Evolutionary conservation across 2,797 vertebrate genomes (phyloP), one percentile per base, ranked within the genome.

Genomic region (Peromyscus aztecus): DNA sequence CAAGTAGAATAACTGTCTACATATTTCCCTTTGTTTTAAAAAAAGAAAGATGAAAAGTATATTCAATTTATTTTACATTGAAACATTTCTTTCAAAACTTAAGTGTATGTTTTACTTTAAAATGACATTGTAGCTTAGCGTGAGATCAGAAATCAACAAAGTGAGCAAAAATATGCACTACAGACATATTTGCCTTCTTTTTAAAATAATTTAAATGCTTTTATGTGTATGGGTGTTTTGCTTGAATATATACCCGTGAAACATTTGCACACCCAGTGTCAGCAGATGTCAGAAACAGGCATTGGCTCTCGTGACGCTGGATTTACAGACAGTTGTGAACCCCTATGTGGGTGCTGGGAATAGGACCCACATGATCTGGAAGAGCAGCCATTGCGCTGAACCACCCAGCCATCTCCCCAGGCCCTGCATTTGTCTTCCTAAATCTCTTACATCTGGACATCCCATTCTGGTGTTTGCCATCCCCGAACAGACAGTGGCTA

Each of bases 101-200:
- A n/a, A 77, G 43, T 81, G 9, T 94, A 67, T 49, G 12, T 80
- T 96, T 85, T 49, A 46, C 6, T 46, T 95, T 96, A 76, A 24
- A 95, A 55, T 87, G 82, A 19, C 49, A 94, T 81, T 92, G 94
- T 67, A 93, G 52, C 21, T 43, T 96, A 37, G 40, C 91, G 61
- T 89, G 17, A 87, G 89, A 78, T 82, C 69, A 82, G 78, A 86
- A 95, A 89, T 52, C 34, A 40, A 52, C 90, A 52, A 86, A 91
- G 82, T 88, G 43, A 96, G 69, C n/a, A 77, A 84, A 52, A 57
- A 69, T 2, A 84, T 63, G 6, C 23, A 80, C 29, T 10, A 1
- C 31, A 52, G 29, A 43, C n/a, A n/a, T 88, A 49, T 59, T 94
- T 91, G 14, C 2, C 16, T 55, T 55, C 31, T 4, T n/a, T 85